phyloP scores from a whole-genome alignment of 2,113 vertebrate species.

The Puma concolor region DNA sequence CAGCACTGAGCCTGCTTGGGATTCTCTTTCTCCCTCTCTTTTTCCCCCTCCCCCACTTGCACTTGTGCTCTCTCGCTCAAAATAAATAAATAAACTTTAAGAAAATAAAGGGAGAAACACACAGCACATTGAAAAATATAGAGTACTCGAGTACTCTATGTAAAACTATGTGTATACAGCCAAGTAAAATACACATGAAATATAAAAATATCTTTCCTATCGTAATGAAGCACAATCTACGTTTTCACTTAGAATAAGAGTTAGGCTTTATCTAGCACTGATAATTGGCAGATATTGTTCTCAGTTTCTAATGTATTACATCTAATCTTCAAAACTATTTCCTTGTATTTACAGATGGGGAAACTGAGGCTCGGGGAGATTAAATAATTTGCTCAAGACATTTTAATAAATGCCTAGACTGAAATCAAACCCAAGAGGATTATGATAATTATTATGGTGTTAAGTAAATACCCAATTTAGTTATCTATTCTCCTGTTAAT shows the following conservation, averaged over 20 bases:
- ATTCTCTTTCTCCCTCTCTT: no score
- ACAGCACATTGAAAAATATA: not conserved
- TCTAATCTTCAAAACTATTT: slow-evolving; percentile 4
- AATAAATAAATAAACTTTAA: no score
- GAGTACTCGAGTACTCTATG: not conserved
- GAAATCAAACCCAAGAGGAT: not conserved
- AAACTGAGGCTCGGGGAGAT: not conserved
- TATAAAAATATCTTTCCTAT: not conserved
- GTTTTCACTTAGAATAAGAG: slow-evolving; percentile 11
- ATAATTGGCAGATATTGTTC: not conserved
- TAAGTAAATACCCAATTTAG: not conserved
- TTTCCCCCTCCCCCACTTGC: no score
- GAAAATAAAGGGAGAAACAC: not conserved
- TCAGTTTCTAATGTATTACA: not conserved
- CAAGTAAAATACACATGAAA: not conserved
- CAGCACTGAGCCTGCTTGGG: not conserved
- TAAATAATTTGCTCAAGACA: not conserved
- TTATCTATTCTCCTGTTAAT: not conserved
- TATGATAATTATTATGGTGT: not conserved
- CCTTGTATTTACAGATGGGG: not conserved
- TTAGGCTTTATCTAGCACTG: not conserved
- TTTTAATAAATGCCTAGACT: not conserved
- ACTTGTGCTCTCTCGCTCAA: no score
- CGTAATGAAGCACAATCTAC: not conserved
- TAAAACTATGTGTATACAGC: not conserved